phyloP scores from a whole-genome alignment of 2,888 invertebrate species.

The Apodemia duryi region DNA sequence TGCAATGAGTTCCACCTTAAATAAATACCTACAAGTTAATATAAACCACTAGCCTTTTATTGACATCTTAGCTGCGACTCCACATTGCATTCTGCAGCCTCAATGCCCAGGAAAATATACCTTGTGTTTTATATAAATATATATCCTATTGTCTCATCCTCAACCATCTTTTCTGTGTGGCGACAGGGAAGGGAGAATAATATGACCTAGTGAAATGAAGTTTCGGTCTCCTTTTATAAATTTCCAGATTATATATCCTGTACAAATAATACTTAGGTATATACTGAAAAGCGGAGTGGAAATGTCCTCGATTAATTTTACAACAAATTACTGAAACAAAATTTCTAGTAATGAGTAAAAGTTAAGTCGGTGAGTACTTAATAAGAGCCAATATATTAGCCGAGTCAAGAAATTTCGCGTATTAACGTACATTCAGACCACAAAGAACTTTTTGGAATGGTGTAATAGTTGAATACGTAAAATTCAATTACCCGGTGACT shows the following conservation, averaged over 20 bases:
- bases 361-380: too few species aligned
- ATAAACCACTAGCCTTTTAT: slow-evolving; percentile 1
- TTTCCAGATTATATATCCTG: slow-evolving; percentile 2
- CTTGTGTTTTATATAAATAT: background rate
- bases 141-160: background rate
- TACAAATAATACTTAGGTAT: background rate
- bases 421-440: too few species aligned
- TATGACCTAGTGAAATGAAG: background rate
- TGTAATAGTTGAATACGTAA: too few species aligned
- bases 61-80: slow-evolving; percentile 3
- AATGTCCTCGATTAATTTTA: too few species aligned
- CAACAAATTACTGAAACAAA: too few species aligned
- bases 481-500: too few species aligned
- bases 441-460: too few species aligned
- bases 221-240: background rate
- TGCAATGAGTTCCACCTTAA: background rate
- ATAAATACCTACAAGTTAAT: slow-evolving; percentile 29
- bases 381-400: too few species aligned
- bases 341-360: too few species aligned
- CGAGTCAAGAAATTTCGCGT: too few species aligned
- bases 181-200: background rate
- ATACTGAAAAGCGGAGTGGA: background rate
- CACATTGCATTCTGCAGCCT: background rate
- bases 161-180: slow-evolving; percentile 5
- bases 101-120: background rate